These are phyloP conservation scores for Cyanoderma ruficeps DNA, from an alignment of 2,113 vertebrate genomes.

Conservation along the genomic window DNA sequence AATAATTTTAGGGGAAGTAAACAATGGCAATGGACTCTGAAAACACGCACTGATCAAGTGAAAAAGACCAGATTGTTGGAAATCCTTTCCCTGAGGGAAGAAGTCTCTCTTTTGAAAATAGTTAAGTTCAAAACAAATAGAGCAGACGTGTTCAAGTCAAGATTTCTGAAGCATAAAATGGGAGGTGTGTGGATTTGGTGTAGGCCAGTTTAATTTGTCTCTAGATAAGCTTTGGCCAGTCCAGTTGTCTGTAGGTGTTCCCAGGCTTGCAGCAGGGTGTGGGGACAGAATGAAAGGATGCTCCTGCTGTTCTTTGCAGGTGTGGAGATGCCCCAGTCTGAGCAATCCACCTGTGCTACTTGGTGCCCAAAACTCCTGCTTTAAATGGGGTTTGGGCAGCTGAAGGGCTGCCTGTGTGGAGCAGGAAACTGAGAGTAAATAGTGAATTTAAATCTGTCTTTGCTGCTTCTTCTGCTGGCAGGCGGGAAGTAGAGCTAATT, in stretches of 20 bases:
- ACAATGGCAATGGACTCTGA: neutral
- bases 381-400: neutral
- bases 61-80: neutral
- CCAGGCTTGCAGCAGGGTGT: neutral
- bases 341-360: neutral
- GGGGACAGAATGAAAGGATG: neutral
- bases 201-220: neutral
- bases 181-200: neutral
- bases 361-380: neutral
- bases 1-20: constrained; percentile 34
- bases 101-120: neutral
- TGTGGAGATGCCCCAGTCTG: too few relatives aligned
- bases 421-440: neutral
- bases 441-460: neutral
- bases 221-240: neutral
- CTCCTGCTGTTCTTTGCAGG: neutral
- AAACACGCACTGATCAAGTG: neutral
- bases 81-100: neutral
- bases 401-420: rapidly evolving
- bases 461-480: neutral
- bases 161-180: neutral
- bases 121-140: neutral
- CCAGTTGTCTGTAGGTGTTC: rapidly evolving
- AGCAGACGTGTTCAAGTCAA: neutral
- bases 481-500: neutral